Base-by-base conservation (phyloP, 1,140 invertebrate genomes). In the Arctopsyche grandis region DNA sequence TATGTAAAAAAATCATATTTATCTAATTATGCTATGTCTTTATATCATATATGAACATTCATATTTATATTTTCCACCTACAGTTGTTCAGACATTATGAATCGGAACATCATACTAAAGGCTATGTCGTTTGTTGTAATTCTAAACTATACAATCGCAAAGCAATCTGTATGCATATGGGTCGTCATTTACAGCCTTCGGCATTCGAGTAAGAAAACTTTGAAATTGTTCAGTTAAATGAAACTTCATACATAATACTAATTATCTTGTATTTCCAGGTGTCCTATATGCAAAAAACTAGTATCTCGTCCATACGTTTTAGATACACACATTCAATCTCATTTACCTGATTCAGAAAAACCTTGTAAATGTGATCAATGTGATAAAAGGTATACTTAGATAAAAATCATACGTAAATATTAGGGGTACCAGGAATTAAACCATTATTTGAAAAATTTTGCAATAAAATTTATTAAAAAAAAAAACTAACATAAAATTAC, bases 361-460 rank as follows among this genome's bases (percentile, higher is more conserved):
- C 38, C 70, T 9, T 74, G 46, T 43, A 74, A 74, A 52, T 74
- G 70, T 21, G 70, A 74, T 74, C 14, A 74, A 56, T 74, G 70
- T n/a, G 44, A 26, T 21, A 46, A 26, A 48, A 52, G 70, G 70
- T 74, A 48, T 14, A 19, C 5, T 26, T 22, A 9, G 9, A 63
- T 9, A 63, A 21, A 21, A 10, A 63, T 66, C 19, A 66, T 66
- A 66, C n/a, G 19, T 19, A 63, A 12, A 10, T n/a, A n/a, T n/a
- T n/a, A n/a, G n/a, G n/a, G n/a, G n/a, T n/a, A n/a, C n/a, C n/a
- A n/a, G n/a, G n/a, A n/a, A n/a, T n/a, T n/a, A n/a, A n/a, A n/a
- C n/a, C n/a, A n/a, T n/a, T n/a, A n/a, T n/a, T n/a, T n/a, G n/a
- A n/a, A n/a, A n/a, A n/a, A n/a, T n/a, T n/a, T n/a, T n/a, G n/a